Evolutionary conservation across 2,113 vertebrate species (phyloP).

Genomic region (Oxygymnocypris stewartii): DNA sequence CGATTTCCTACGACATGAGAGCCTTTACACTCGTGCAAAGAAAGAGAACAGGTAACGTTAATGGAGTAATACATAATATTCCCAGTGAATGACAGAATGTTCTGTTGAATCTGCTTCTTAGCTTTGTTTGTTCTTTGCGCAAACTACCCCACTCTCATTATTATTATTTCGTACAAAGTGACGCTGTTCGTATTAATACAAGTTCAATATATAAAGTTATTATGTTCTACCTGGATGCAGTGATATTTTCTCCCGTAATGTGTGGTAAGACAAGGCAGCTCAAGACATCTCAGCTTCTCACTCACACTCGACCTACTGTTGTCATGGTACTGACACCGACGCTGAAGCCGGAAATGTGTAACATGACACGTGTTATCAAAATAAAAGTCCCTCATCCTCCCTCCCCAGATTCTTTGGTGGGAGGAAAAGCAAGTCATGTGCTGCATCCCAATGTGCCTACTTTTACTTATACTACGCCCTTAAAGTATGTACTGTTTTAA

Average conservation of each 20-base stretch:
- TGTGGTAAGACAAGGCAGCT: slow-evolving; percentile 58
- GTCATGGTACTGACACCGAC: slow-evolving; percentile 76
- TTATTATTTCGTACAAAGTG: not conserved
- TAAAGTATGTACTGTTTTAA: no score
- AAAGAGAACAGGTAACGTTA: not conserved
- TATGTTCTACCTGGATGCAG: not conserved
- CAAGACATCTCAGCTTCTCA: slow-evolving; percentile 55
- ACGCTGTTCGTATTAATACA: not conserved
- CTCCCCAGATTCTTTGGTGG: not conserved
- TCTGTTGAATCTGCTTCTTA: not conserved
- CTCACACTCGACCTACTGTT: slow-evolving; percentile 74
- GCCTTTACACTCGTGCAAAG: not conserved
- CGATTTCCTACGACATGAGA: not conserved
- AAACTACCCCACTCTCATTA: not conserved
- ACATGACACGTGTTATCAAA: slow-evolving; percentile 1
- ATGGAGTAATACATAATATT: not conserved
- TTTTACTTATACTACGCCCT: no score
- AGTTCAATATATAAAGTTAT: not conserved
- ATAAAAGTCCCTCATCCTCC: slow-evolving; percentile 1
- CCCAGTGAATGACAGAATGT: not conserved
- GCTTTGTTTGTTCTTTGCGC: not conserved
- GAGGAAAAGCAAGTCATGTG: no score
- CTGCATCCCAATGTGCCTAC: no score
- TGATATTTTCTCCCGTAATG: not conserved
- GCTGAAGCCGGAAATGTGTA: not conserved